Evolutionary conservation across 2,797 vertebrate genomes (phyloP).

Genomic region (Oryzias dopingdopingensis): DNA sequence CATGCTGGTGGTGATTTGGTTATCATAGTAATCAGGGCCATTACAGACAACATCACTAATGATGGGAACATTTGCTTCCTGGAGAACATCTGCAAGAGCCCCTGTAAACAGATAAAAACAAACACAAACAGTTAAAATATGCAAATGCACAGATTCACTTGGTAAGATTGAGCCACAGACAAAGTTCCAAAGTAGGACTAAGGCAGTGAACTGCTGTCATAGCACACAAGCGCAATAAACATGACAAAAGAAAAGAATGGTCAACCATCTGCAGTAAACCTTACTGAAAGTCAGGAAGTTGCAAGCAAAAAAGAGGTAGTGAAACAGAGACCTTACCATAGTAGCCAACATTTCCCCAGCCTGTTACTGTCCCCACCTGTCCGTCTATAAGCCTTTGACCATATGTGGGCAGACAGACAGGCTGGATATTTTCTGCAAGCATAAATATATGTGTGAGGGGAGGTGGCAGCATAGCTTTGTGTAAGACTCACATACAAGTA

Average conservation of each 20-base stretch:
- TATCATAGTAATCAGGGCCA: conserved; percentile 86
- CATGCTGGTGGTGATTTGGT: conserved; percentile 91
- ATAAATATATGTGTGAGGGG: no score
- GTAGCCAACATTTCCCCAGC: conserved; percentile 90
- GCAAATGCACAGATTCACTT: background rate
- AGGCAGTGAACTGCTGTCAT: no score
- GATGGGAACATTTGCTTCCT: conserved; percentile 87
- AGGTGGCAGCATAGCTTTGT: no score
- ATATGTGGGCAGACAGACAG: conserved; percentile 85
- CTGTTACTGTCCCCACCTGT: conserved; percentile 87
- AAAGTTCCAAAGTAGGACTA: no score
- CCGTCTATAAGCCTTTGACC: conserved; percentile 85
- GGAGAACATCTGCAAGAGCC: conserved; percentile 83
- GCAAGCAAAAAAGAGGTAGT: no score
- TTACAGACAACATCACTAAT: conserved; percentile 87
- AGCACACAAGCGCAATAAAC: no score
- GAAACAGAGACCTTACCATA: conserved; percentile 75
- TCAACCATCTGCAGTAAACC: no score
- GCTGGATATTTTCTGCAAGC: conserved; percentile 85
- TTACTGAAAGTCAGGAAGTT: no score
- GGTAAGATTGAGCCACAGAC: background rate
- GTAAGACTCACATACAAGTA: no score
- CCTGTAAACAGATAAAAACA: conserved; percentile 58
- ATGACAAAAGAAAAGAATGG: no score
- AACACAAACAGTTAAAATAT: background rate